phyloP scores from a whole-genome alignment of 2,797 vertebrate species.

The Sebastes kiyomatsui region DNA sequence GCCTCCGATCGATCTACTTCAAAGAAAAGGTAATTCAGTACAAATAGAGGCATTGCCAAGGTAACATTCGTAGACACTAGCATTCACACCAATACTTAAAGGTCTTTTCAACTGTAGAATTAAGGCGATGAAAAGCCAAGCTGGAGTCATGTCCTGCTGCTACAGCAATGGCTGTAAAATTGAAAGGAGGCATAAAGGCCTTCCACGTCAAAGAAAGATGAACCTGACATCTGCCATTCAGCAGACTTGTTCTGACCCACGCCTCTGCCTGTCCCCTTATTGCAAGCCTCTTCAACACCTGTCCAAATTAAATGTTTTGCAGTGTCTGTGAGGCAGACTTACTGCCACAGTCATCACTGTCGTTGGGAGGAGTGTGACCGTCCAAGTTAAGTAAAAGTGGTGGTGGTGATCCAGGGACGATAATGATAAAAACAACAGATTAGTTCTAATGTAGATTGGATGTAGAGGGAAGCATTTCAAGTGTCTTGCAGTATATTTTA shows the following conservation, averaged over 20 bases:
- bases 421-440: neutral
- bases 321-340: slow-evolving; percentile 25
- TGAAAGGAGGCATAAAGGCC: slow-evolving; percentile 39
- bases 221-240: slow-evolving; percentile 74
- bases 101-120: slow-evolving; percentile 15
- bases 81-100: neutral
- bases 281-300: slow-evolving; percentile 37
- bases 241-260: slow-evolving; percentile 61
- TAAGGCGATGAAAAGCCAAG: slow-evolving; percentile 23
- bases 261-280: slow-evolving; percentile 42
- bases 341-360: slow-evolving; percentile 15
- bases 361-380: neutral
- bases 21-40: neutral
- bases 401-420: neutral
- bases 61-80: neutral
- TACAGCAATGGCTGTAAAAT: slow-evolving; percentile 35
- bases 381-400: neutral
- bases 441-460: neutral
- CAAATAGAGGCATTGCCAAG: neutral
- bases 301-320: slow-evolving; percentile 52
- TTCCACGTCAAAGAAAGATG: slow-evolving; percentile 51
- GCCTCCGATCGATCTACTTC: too few relatives aligned
- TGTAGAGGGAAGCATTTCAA: neutral
- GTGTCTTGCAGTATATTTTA: neutral
- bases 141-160: slow-evolving; percentile 23